These are phyloP conservation scores for Sesia bembeciformis DNA, from an alignment of 2,888 invertebrate species.

Conservation along the genomic window DNA sequence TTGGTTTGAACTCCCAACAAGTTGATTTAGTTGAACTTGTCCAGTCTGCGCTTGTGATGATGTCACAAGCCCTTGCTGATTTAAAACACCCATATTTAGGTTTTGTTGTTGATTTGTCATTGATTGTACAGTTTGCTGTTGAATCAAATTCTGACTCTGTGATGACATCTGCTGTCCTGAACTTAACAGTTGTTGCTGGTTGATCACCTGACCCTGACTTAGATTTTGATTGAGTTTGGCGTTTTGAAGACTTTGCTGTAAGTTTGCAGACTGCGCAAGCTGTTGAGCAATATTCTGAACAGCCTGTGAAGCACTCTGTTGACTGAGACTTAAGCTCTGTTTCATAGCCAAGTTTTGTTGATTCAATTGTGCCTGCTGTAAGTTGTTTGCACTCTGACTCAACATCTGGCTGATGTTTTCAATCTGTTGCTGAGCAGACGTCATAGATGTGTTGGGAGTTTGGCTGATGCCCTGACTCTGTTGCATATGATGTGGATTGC, in stretches of 20 bases:
- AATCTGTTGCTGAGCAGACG: conserved; percentile 76
- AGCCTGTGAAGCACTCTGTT: conserved; percentile 55
- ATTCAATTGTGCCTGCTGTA: conserved; percentile 58
- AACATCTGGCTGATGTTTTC: conserved; percentile 76
- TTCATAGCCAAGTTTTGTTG: conserved; percentile 65
- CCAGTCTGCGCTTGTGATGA: conserved; percentile 51
- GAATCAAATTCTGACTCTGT: conserved; percentile 52
- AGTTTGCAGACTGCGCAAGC: conserved; percentile 53
- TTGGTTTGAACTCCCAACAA: conserved; percentile 51
- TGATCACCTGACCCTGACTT: conserved; percentile 55
- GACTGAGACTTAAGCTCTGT: conserved; percentile 54
- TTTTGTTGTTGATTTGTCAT: conserved; percentile 59
- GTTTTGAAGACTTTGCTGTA: conserved; percentile 59
- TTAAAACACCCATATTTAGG: conserved; percentile 60
- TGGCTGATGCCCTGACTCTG: conserved; percentile 48
- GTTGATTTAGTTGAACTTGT: conserved; percentile 59
- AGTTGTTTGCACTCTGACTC: conserved; percentile 63
- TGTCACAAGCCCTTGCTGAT: conserved; percentile 51
- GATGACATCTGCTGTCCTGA: conserved; percentile 65
- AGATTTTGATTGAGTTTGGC: conserved; percentile 61
- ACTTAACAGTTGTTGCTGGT: conserved; percentile 56
- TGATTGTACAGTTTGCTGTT: conserved; percentile 61
- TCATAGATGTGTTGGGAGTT: conserved; percentile 58
- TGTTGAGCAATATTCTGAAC: conserved; percentile 67
- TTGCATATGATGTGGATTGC: conserved; percentile 56